Evolutionary conservation across 2,888 invertebrate genomes (phyloP), one percentile per base, ranked within the genome.

Genomic region (Koerneria pararmatus): DNA sequence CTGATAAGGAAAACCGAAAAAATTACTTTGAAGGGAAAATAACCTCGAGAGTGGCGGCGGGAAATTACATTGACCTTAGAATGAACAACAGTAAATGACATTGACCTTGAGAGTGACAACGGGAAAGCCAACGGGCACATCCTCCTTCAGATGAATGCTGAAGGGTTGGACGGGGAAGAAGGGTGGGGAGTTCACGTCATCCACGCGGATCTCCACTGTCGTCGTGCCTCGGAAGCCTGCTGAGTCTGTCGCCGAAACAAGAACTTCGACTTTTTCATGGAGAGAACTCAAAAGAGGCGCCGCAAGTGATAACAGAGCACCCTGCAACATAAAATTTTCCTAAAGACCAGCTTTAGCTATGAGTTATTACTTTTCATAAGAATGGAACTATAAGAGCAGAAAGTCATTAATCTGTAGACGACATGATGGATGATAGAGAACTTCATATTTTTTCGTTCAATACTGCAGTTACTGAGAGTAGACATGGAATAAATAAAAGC

Each of bases 61-160:
- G n/a, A n/a, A n/a, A n/a, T n/a, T n/a, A n/a, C n/a, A n/a, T n/a
- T n/a, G n/a, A n/a, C n/a, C n/a, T n/a, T n/a, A n/a, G n/a, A n/a
- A n/a, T n/a, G n/a, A n/a, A n/a, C n/a, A n/a, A n/a, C n/a, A n/a
- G n/a, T n/a, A n/a, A n/a, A n/a, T n/a, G n/a, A n/a, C n/a, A n/a
- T n/a, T 41, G 19, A 73, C 95, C 0, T 91, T 90, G 0, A 97
- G 91, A 0, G 93, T 91, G 0, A 94, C 86, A 0, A 97, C 92
- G 0, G 78, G 81, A 53, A 77, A 79, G 0, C 95, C 95, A 29
- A 93, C 86, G 0, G 91, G 90, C 0, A 92, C 91, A 85, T 95
- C 93, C 87, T 98, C 97, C 80, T 92, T 91, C 29, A 82, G 73
- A 29, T 72, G 69, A 15, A 80, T 73, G 19, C 74, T 69, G 67